phyloP scores from a whole-genome alignment of 1,140 invertebrate species.

The Drosophila pseudoobscura region DNA sequence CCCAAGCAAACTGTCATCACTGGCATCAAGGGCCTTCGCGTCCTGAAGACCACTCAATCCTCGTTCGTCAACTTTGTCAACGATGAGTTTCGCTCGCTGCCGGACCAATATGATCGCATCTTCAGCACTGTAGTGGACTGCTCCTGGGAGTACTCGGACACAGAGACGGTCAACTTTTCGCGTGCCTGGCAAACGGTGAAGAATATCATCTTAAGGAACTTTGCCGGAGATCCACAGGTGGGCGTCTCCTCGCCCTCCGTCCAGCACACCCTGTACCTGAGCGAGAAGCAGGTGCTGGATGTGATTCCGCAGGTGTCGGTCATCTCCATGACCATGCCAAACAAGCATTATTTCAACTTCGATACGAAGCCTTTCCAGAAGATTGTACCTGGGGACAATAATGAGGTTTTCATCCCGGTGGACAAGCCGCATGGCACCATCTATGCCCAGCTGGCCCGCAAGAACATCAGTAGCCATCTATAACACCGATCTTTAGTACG shows the following conservation, averaged over 20 bases:
- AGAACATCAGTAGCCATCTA: conserved; percentile 83
- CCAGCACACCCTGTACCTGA: conserved; percentile 89
- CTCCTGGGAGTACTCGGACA: conserved; percentile 88
- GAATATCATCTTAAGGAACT: conserved; percentile 88
- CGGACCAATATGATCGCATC: conserved; percentile 89
- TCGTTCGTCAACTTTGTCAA: conserved; percentile 90
- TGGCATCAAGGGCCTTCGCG: conserved; percentile 87
- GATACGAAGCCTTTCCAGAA: conserved; percentile 89
- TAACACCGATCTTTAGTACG: conserved; percentile 12
- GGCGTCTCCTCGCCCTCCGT: conserved; percentile 90
- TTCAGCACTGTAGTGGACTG: conserved; percentile 89
- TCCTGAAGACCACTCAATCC: conserved; percentile 91
- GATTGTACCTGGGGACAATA: conserved; percentile 85
- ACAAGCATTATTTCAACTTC: conserved; percentile 90
- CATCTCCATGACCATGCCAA: conserved; percentile 90
- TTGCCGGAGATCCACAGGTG: conserved; percentile 87
- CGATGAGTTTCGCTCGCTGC: conserved; percentile 89
- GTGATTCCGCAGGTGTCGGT: conserved; percentile 87
- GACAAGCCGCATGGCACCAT: conserved; percentile 91
- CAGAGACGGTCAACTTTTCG: conserved; percentile 87
- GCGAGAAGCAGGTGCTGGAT: conserved; percentile 87
- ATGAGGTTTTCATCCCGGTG: conserved; percentile 89
- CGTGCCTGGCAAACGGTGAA: conserved; percentile 87
- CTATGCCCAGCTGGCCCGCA: conserved; percentile 87
- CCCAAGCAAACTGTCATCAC: conserved; percentile 85